Evolutionary conservation across 1,140 invertebrate genomes (phyloP), one percentile per base, ranked within the genome.

Genomic region (Neomicropteryx cornuta): DNA sequence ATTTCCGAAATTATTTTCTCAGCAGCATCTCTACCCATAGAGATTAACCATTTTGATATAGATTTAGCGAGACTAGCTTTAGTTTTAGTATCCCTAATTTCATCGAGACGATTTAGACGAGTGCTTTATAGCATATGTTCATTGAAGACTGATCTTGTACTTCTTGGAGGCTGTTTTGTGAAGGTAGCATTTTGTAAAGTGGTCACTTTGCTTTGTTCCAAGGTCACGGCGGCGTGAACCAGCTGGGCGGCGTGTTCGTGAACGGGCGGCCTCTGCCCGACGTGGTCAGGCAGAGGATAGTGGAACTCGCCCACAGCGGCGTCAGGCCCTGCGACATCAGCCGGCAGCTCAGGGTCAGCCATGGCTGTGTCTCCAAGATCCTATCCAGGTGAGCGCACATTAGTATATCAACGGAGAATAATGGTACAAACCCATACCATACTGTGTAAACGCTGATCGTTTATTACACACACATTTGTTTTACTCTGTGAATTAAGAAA

Each of bases 161-260:
- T 18, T 18, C 13, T 19, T 19, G 6, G 30, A 5, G 6, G 6
- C 30, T 16, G 5, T 6, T 29, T 19, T 6, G 30, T 8, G 30
- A n/a, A 5, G 30, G 17, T 16, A 16, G 11, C 17, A n/a, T 32
- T 34, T 24, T 39, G 39, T 20, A 38, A 46, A 28, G 14, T 41
- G 13, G 28, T 28, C 29, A 33, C 28, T 33, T 40, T 18, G 43
- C 40, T 44, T 38, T 42, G 42, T 46, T 60, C 66, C 16, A 73
- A 92, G 88, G 88, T 75, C 88, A 93, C 61, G 88, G 87, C 18
- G 91, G 92, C 42, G 90, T 97, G 20, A 97, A 97, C 68, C 93
- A 97, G 66, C 73, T 96, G 33, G 93, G 92, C 41, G 92, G 92
- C 23, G 89, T 95, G 36, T 97, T 96, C 64, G 92, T 97, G 29